These are phyloP conservation scores for Patella caerulea DNA, from an alignment of 2,888 invertebrate species.

Conservation along the genomic window DNA sequence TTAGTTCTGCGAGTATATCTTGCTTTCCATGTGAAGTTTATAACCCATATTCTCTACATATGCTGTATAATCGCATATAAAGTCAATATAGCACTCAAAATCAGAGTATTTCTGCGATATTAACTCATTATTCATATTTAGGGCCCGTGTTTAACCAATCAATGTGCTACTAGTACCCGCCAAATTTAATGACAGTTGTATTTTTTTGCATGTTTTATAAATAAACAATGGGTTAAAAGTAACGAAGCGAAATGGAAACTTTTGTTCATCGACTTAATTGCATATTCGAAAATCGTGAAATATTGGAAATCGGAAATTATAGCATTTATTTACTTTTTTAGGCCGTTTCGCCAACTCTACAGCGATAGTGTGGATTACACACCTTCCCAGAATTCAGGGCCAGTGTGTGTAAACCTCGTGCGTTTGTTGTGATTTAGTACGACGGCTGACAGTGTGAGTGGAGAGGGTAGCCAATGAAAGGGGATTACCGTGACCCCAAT, in stretches of 20 bases:
- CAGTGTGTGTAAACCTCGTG: background rate
- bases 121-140: conserved; percentile 37
- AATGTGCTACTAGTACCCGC: conserved; percentile 41
- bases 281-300: no score
- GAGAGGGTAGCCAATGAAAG: background rate
- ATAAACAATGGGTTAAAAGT: background rate
- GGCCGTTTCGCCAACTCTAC: no score
- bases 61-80: background rate
- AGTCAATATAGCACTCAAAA: background rate
- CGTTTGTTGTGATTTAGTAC: background rate
- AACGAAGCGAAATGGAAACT: no score
- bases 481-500: conserved; percentile 1
- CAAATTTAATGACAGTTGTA: conserved; percentile 37
- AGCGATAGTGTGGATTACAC: no score
- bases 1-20: background rate
- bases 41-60: background rate
- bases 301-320: no score
- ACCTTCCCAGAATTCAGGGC: no score
- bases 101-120: background rate
- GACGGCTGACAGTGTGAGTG: background rate
- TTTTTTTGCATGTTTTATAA: conserved; percentile 5
- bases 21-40: background rate
- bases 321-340: no score
- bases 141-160: conserved; percentile 42
- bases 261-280: no score